Evolutionary conservation across 2,888 invertebrate genomes (phyloP).

Genomic region (Hydrotaea diabolus): DNA sequence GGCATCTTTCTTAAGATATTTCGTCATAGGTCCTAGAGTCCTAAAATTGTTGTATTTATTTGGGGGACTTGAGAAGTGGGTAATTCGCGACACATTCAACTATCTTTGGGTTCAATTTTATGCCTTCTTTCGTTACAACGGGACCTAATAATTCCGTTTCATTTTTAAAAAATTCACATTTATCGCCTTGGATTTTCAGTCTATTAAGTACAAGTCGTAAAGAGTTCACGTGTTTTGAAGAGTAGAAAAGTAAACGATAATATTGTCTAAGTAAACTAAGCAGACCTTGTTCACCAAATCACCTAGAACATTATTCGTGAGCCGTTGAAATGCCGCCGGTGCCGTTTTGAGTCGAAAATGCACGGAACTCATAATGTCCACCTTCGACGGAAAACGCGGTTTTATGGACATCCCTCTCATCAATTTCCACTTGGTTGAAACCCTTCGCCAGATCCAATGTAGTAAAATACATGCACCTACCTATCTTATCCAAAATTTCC

Average conservation of each 20-base stretch:
- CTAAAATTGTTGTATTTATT: not conserved
- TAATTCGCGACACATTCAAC: too few relatives aligned
- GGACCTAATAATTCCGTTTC: conserved; percentile 44
- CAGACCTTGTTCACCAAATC: conserved; percentile 54
- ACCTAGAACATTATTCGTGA: conserved; percentile 59
- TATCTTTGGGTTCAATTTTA: too few relatives aligned
- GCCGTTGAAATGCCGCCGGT: conserved; percentile 65
- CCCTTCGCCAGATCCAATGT: too few relatives aligned
- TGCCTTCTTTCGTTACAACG: conserved; percentile 19
- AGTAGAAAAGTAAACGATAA: conserved; percentile 57
- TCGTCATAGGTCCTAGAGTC: too few relatives aligned
- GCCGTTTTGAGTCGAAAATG: conserved; percentile 68
- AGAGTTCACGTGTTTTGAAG: conserved; percentile 41
- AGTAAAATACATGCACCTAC: too few relatives aligned
- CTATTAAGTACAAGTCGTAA: not conserved
- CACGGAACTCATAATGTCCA: conserved; percentile 62
- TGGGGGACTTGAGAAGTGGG: too few relatives aligned
- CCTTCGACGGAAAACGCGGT: too few relatives aligned
- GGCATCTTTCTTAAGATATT: too few relatives aligned
- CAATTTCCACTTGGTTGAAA: too few relatives aligned
- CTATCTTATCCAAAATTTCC: conserved; percentile 62
- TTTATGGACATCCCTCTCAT: too few relatives aligned
- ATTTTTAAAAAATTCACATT: too few relatives aligned
- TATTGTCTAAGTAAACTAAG: conserved; percentile 64
- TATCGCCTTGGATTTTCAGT: conserved; percentile 48